These are phyloP conservation scores for Indicator maculatus DNA, from an alignment of 2,113 vertebrate genomes.

Conservation along the genomic window DNA sequence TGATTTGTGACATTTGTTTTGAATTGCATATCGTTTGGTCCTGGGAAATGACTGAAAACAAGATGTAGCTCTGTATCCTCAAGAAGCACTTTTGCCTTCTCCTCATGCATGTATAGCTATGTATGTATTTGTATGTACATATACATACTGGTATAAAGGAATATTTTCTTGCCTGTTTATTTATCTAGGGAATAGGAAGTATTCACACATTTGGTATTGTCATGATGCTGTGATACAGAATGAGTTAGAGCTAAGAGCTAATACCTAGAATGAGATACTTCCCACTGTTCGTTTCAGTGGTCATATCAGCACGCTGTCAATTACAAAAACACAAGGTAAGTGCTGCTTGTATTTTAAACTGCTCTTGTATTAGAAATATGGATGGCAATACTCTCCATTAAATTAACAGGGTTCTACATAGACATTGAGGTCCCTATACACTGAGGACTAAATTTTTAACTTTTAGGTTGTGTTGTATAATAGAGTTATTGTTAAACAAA, in stretches of 20 bases:
- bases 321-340: not conserved
- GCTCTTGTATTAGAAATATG: not conserved
- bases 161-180: not conserved
- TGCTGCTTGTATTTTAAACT: not conserved
- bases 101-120: not conserved
- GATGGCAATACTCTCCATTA: not conserved
- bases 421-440: not conserved
- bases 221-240: not conserved
- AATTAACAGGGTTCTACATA: not conserved
- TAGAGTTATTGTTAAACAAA: not conserved
- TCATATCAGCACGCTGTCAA: not conserved
- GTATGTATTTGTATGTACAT: not conserved
- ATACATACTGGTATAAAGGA: not conserved
- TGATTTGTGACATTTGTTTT: constrained; percentile 23
- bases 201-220: not conserved
- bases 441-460: not conserved
- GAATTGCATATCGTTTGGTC: not conserved
- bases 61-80: not conserved
- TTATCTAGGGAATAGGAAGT: not conserved
- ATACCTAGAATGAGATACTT: not conserved
- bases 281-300: fast-evolving
- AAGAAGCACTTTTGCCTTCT: not conserved
- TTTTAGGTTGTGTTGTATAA: not conserved
- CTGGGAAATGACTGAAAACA: constrained; percentile 8
- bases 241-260: not conserved